Evolutionary conservation across 2,797 vertebrate species (phyloP), one percentile per base, ranked within the genome.

Genomic region (Anguilla pacifica): DNA sequence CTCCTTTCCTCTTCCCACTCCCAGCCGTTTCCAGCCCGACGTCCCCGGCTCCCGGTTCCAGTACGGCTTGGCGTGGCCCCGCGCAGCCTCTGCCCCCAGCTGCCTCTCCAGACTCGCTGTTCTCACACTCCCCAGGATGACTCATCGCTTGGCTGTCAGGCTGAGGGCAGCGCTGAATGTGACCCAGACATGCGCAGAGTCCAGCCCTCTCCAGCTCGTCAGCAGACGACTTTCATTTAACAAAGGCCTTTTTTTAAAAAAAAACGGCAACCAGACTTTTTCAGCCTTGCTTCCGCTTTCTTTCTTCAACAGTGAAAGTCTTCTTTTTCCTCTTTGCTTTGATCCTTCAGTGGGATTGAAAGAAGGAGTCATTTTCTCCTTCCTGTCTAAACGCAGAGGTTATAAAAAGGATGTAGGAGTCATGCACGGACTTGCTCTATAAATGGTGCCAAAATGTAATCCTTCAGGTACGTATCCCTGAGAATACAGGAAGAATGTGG

Each of bases 121-220:
- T 90, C 90, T 92, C 92, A 91, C 90, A 90, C 91, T 92, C 90
- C 28, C 28, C 53, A 90, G 89, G 89, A 92, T 92, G 91, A 92
- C 85, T 92, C 91, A 92, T 92, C 85, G 72, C 85, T 90, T 92
- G 90, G 91, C 91, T 90, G 88, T 39, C 70, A 86, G 31, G 49
- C n/a, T 15, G 43, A 61, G 35, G 53, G 53, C 28, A 61, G 51
- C 19, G 19, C 39, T 81, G 77, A 46, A 7, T 81, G 2, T 51
- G 77, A 81, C 77, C 77, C 77, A 81, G 77, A 81, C 77, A 81
- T 81, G 43, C 39, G 77, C 77, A 5, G 77, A 81, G 19, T 81
- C 77, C 77, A 49, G 25, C 19, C 43, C 77, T 81, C n/a, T 81
- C 77, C 77, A 81, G 77, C 25, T 81, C 77, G 49, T 81, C 77